These are phyloP conservation scores for Scolopax rusticola DNA, from an alignment of 2,797 vertebrate species.

Conservation along the genomic window DNA sequence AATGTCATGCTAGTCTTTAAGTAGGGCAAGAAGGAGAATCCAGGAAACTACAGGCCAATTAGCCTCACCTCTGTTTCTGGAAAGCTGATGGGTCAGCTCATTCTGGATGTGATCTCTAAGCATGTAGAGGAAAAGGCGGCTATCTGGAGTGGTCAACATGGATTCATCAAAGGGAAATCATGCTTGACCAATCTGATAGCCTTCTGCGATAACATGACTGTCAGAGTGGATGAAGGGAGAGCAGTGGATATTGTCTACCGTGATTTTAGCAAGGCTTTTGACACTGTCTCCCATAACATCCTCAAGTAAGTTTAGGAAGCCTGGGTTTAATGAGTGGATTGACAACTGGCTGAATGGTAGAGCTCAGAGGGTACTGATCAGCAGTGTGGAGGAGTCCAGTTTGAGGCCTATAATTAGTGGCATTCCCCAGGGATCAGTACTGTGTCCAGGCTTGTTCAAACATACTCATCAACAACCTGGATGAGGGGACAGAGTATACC, in stretches of 20 bases:
- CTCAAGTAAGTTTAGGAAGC: background rate
- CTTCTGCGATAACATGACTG: background rate
- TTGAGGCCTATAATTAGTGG: background rate
- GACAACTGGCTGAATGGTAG: background rate
- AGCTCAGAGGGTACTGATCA: background rate
- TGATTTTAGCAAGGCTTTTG: background rate
- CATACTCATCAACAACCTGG: background rate
- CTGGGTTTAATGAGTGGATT: background rate
- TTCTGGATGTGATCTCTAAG: background rate
- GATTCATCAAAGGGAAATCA: background rate
- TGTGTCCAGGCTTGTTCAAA: background rate
- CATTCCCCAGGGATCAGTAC: background rate
- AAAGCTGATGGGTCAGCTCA: background rate
- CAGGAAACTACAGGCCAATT: background rate
- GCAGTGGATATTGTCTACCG: background rate
- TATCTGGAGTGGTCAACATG: background rate
- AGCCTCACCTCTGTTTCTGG: background rate
- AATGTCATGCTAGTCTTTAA: background rate
- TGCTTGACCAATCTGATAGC: background rate
- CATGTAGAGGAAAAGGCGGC: background rate
- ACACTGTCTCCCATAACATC: background rate
- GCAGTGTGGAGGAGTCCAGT: background rate
- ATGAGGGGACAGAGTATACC: background rate
- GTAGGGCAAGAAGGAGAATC: background rate
- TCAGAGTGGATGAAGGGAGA: background rate